phyloP scores from a whole-genome alignment of 2,113 vertebrate species.

The Reinhardtius hippoglossoides region DNA sequence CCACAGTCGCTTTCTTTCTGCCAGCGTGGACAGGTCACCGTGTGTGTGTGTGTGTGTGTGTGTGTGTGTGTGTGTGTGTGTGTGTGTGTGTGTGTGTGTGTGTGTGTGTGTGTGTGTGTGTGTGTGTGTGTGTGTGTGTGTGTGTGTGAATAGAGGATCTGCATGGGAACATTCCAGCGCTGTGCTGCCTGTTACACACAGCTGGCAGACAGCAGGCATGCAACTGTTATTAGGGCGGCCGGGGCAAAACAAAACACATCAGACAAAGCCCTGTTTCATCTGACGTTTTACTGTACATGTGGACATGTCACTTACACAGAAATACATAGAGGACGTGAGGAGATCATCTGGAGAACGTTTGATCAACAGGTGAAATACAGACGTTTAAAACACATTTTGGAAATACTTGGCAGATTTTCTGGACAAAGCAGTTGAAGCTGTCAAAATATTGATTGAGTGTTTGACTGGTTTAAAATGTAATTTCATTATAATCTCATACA shows the following conservation, averaged over 20 bases:
- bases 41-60: no score
- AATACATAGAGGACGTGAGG: not conserved
- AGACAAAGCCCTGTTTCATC: slow-evolving; percentile 35
- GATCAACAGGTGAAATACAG: not conserved
- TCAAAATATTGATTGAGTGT: slow-evolving; percentile 2
- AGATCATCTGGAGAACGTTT: not conserved
- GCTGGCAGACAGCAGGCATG: slow-evolving; percentile 72
- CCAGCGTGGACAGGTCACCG: no score
- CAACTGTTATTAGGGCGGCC: slow-evolving; percentile 60
- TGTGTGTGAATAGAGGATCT: slow-evolving; percentile 55
- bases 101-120: slow-evolving; percentile 20
- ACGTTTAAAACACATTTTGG: not conserved
- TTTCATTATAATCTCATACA: not conserved
- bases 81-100: slow-evolving; percentile 13
- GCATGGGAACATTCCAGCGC: slow-evolving; percentile 76
- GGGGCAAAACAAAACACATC: slow-evolving; percentile 57
- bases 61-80: no score
- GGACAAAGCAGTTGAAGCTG: no score
- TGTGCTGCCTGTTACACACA: slow-evolving; percentile 60
- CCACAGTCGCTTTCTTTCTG: no score
- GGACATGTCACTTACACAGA: not conserved
- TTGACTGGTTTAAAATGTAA: slow-evolving; percentile 10
- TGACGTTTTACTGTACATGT: slow-evolving; percentile 15
- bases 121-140: slow-evolving; percentile 10
- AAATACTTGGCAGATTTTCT: no score